phyloP scores from a whole-genome alignment of 1,140 invertebrate genomes.

The Heliconius melpomene region DNA sequence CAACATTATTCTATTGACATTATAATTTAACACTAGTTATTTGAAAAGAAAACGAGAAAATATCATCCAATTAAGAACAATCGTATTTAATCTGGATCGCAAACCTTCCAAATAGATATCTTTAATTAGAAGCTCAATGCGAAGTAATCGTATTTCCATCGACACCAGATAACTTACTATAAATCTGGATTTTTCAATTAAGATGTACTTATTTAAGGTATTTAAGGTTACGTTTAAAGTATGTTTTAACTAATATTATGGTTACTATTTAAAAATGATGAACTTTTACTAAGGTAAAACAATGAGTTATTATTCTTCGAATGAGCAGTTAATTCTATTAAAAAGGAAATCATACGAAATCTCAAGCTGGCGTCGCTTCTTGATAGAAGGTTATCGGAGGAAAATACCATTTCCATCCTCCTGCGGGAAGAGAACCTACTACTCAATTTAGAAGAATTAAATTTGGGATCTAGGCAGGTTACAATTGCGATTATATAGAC shows the following conservation, averaged over 20 bases:
- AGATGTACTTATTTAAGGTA: background rate
- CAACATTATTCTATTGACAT: background rate
- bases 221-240: background rate
- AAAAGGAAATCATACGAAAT: too few relatives aligned
- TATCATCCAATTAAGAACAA: conserved; percentile 25
- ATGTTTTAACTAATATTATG: background rate
- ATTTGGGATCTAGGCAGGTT: too few relatives aligned
- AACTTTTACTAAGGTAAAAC: too few relatives aligned
- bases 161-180: conserved; percentile 41
- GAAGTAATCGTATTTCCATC: conserved; percentile 37
- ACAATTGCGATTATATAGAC: too few relatives aligned
- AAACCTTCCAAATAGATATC: conserved; percentile 30
- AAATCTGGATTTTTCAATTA: conserved; percentile 28
- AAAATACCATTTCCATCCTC: too few relatives aligned
- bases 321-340: too few relatives aligned
- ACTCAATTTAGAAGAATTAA: too few relatives aligned
- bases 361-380: too few relatives aligned
- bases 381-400: too few relatives aligned
- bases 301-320: too few relatives aligned
- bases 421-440: too few relatives aligned
- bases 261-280: too few relatives aligned
- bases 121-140: conserved; percentile 40
- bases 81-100: conserved; percentile 17
- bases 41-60: conserved; percentile 21
- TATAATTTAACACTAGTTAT: conserved; percentile 14